Base-by-base conservation (phyloP, 1,140 invertebrate genomes). In the Drosophila guanche region DNA sequence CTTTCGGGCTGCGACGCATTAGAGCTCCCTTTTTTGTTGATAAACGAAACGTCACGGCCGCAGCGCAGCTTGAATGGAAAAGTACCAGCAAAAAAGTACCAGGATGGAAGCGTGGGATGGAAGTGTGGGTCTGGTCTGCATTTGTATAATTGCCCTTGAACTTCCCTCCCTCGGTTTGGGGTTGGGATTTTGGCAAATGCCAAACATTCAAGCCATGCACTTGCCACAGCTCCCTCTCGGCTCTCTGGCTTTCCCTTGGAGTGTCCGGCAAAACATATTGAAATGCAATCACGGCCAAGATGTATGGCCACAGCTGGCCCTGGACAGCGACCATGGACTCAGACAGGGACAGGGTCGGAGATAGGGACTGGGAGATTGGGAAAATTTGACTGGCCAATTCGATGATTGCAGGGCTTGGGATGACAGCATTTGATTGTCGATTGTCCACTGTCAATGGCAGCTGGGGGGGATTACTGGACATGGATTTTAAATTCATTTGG, bases 231-330 rank as follows among this genome's bases (percentile, higher is more conserved):
- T 25, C 46, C 20, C 16, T 42, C 55, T 37, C 10, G 6, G 33
- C 10, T 12, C 16, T 20, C 16, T 37, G 8, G 10, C 33, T 37
- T 37, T 37, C 10, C 33, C 72, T 75, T 75, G 72, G 60, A 75
- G 47, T 58, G 47, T 37, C 37, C 66, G 27, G 37, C 14, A 27
- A 52, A 10, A 70, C 37, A 40, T 40, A 65, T 75, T 75, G 72
- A 74, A 66, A 75, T 54, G 60, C 72, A 75, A 74, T 74, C 72
- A 67, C 65, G 69, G 59, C 69, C 68, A 65, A 75, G 48, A 75
- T 59, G 54, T 75, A 75, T 65, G 69, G 59, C 59, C 70, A 37
- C 10, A 73, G 40, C 54, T 73, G 69, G 70, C 59, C 33, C 10
- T 37, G 33, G 10, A 37, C 33, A 37, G 33, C 10, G 33, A 37